phyloP scores from a whole-genome alignment of 1,140 invertebrate species.

The Neodiprion lecontei region DNA sequence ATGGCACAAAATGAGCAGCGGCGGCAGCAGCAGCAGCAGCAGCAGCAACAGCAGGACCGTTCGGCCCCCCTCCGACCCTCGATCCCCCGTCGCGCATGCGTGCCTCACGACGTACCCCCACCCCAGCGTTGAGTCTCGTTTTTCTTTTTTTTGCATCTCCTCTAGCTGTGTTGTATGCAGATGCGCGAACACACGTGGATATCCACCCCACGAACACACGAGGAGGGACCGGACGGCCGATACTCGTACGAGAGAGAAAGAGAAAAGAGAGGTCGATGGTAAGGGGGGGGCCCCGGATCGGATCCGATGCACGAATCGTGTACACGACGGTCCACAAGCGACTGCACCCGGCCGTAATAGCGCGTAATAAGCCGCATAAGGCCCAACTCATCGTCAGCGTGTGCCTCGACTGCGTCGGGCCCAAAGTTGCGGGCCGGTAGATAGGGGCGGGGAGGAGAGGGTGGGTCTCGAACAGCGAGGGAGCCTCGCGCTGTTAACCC shows the following conservation, averaged over 20 bases:
- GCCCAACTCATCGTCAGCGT: not conserved
- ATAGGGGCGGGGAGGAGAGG: too few relatives aligned
- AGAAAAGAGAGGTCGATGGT: not conserved
- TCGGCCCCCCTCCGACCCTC: slow-evolving; percentile 17
- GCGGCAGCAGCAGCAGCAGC: slow-evolving; percentile 33
- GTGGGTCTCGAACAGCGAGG: too few relatives aligned
- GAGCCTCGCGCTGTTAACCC: too few relatives aligned
- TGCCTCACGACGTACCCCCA: not conserved
- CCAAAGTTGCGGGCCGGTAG: too few relatives aligned
- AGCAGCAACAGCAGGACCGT: slow-evolving; percentile 21
- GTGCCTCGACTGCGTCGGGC: not conserved
- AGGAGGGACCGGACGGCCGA: not conserved
- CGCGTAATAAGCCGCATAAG: slow-evolving; percentile 3
- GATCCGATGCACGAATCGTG: not conserved
- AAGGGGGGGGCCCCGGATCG: not conserved
- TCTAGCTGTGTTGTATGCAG: not conserved
- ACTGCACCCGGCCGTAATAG: not conserved
- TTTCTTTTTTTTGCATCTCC: not conserved
- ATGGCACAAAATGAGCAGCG: slow-evolving; percentile 56
- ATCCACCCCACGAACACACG: not conserved
- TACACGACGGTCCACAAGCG: not conserved
- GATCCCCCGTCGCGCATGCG: slow-evolving; percentile 17
- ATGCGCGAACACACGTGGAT: not conserved
- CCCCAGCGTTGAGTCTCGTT: not conserved
- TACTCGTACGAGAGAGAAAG: not conserved